These are phyloP conservation scores for Arnoldichthys spilopterus DNA, from an alignment of 2,797 vertebrate genomes.

Conservation along the genomic window DNA sequence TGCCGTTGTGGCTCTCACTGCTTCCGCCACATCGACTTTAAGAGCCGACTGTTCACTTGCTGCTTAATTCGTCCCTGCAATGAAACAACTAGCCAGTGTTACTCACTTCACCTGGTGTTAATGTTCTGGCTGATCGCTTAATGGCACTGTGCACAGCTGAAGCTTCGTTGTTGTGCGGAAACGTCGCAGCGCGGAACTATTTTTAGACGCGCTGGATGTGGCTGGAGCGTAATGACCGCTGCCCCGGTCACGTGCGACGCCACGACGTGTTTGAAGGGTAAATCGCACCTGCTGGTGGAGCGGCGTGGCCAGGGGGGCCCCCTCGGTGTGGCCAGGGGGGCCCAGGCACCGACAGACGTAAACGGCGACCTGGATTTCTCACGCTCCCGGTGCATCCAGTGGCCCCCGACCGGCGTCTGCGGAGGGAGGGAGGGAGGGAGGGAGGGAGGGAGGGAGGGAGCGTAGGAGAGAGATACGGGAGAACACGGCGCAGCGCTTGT, in stretches of 20 bases:
- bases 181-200: no score
- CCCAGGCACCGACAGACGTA: no score
- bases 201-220: constrained; percentile 11
- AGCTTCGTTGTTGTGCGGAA: background rate
- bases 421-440: constrained; percentile 20
- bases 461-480: constrained; percentile 28
- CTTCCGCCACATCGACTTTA: no score
- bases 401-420: background rate
- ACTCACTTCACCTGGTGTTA: no score
- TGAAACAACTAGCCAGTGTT: no score
- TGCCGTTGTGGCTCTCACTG: no score
- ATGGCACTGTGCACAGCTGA: background rate
- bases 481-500: constrained; percentile 67
- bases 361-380: constrained; percentile 18
- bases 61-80: no score
- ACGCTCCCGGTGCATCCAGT: constrained; percentile 17
- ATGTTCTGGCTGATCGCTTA: no score
- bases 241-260: constrained; percentile 35
- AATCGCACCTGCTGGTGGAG: constrained; percentile 43
- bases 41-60: no score
- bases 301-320: no score
- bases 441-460: constrained; percentile 17
- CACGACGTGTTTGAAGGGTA: constrained; percentile 59
- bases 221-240: background rate
- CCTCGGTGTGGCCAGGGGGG: no score